Evolutionary conservation across 2,797 vertebrate genomes (phyloP).

Genomic region (Tinamus major): DNA sequence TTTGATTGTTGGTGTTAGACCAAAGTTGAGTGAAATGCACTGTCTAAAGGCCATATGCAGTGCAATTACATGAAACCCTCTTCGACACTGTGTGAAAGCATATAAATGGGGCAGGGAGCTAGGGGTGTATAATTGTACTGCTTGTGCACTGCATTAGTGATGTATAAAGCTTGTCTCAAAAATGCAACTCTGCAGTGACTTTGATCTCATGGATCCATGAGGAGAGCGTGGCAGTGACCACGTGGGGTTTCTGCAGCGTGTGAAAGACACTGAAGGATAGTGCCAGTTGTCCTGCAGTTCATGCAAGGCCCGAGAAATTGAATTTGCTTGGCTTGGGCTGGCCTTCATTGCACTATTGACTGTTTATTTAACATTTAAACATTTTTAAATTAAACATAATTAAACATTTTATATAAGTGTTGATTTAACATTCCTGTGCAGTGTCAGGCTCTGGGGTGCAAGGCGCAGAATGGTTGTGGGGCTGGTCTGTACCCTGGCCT

Average conservation of each 20-base stretch:
- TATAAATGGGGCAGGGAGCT: constrained; percentile 61
- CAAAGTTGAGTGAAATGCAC: constrained; percentile 28
- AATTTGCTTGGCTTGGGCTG: not conserved
- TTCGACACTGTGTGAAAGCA: constrained; percentile 36
- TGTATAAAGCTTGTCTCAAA: constrained; percentile 42
- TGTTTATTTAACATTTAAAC: not conserved
- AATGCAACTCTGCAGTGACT: constrained; percentile 34
- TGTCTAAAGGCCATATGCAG: constrained; percentile 52
- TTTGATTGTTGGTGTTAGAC: not conserved
- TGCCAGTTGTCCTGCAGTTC: not conserved
- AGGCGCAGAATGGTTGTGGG: not conserved
- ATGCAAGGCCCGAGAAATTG: not conserved
- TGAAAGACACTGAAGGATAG: not conserved
- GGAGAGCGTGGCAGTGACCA: not conserved
- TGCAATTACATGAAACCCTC: constrained; percentile 44
- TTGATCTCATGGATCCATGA: constrained; percentile 33
- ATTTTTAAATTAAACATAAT: too few relatives aligned
- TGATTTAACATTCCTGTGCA: not conserved
- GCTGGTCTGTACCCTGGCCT: fast-evolving
- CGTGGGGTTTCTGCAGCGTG: not conserved
- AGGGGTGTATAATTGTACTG: constrained; percentile 53
- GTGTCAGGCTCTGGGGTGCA: not conserved
- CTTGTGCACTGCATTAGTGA: constrained; percentile 55
- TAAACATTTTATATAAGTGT: too few relatives aligned
- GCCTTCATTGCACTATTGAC: not conserved